Percentiles rank a stretch among this genome's conserved stretches.
Evolutionary conservation across 2,888 invertebrate species (phyloP).

Genomic region (Erebia ligea): DNA sequence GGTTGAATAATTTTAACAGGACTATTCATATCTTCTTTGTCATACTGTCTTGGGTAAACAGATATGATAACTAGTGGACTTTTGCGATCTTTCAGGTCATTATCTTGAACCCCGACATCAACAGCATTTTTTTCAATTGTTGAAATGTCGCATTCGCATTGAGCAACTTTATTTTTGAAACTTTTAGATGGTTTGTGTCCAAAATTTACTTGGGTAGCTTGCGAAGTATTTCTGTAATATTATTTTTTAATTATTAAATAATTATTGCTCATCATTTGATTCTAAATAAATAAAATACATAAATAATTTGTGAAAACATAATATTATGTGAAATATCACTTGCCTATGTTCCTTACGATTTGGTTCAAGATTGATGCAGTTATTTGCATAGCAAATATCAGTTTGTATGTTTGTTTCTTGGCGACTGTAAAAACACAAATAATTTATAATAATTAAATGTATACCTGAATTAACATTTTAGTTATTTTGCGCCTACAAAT

Average conservation of each 20-base stretch:
- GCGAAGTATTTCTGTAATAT: conserved; percentile 33
- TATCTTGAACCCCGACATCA: conserved; percentile 37
- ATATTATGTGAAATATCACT: conserved; percentile 12
- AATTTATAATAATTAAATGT: neutral
- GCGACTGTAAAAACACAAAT: conserved; percentile 10
- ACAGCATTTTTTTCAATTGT: conserved; percentile 35
- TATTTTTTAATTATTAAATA: neutral
- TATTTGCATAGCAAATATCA: neutral
- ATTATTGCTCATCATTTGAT: neutral
- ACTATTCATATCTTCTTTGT: conserved; percentile 40
- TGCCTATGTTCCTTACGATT: neutral
- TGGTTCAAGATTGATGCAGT: neutral
- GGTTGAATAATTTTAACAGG: conserved; percentile 40
- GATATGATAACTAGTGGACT: conserved; percentile 73
- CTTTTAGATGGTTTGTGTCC: conserved; percentile 38
- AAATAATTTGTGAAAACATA: neutral
- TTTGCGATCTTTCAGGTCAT: conserved; percentile 45
- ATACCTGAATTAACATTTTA: neutral
- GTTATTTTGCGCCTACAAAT: neutral
- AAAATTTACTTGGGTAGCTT: conserved; percentile 65
- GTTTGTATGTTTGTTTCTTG: conserved; percentile 16
- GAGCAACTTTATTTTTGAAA: conserved; percentile 51
- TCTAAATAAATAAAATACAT: neutral
- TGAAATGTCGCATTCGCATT: conserved; percentile 50
- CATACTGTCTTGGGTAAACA: conserved; percentile 63